These are phyloP conservation scores for Arenaria interpres DNA, from an alignment of 2,113 vertebrate species.

Conservation along the genomic window DNA sequence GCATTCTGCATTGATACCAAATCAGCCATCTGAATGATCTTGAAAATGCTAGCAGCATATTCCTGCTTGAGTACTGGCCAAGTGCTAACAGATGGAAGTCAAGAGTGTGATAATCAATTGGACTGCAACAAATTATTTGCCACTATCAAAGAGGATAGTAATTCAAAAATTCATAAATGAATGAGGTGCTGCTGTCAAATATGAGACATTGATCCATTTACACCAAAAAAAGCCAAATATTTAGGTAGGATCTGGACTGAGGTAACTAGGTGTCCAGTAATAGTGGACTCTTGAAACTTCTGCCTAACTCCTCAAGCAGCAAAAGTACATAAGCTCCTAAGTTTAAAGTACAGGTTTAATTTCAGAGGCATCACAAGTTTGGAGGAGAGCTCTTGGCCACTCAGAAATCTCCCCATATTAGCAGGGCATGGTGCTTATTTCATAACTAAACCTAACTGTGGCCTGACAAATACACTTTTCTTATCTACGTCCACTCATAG, in stretches of 20 bases:
- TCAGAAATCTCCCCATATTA: neutral
- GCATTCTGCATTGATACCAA: neutral
- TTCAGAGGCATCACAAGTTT: neutral
- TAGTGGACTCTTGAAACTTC: neutral
- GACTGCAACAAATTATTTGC: neutral
- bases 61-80: constrained; percentile 7
- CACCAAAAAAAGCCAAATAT: neutral
- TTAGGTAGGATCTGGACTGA: neutral
- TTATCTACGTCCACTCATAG: neutral
- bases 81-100: constrained; percentile 24
- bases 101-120: neutral
- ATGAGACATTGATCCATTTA: neutral
- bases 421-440: neutral
- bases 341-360: neutral
- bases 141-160: neutral
- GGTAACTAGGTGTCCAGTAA: neutral
- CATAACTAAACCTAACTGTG: neutral
- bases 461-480: neutral
- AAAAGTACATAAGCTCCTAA: neutral
- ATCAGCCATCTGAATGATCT: neutral
- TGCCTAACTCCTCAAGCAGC: neutral
- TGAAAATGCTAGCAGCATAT: neutral
- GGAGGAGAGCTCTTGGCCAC: neutral
- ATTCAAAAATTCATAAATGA: neutral
- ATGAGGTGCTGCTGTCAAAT: neutral